phyloP scores from a whole-genome alignment of 1,140 invertebrate species.

The Ceratitis capitata region DNA sequence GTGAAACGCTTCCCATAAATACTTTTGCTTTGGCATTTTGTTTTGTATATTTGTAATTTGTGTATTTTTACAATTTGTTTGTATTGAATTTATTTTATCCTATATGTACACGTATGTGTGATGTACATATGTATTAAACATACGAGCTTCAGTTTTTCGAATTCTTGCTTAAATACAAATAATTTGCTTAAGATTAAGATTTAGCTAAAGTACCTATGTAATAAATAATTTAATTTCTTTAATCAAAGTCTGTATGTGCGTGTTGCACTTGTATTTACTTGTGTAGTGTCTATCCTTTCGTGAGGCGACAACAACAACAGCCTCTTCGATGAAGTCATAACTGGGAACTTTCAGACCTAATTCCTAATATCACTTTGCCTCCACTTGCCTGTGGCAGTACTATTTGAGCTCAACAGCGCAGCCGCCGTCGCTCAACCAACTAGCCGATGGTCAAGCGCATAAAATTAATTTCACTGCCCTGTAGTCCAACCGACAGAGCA shows the following conservation, averaged over 20 bases:
- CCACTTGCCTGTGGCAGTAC: background rate
- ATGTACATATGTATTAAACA: constrained; percentile 11
- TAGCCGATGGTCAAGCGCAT: background rate
- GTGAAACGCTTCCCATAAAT: constrained; percentile 29
- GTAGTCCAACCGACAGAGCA: background rate
- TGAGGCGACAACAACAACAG: background rate
- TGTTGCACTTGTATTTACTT: too few relatives aligned
- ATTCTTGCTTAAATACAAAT: too few relatives aligned
- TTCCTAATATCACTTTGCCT: too few relatives aligned
- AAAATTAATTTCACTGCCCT: background rate
- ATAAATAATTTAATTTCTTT: constrained; percentile 11
- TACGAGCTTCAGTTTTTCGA: too few relatives aligned
- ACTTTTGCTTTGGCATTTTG: constrained; percentile 29
- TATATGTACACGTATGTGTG: background rate
- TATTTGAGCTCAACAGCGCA: background rate
- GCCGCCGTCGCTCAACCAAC: background rate
- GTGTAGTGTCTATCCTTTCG: background rate
- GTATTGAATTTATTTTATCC: too few relatives aligned
- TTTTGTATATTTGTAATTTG: background rate
- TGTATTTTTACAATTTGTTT: background rate
- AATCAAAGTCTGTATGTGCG: background rate
- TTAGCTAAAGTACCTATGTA: constrained; percentile 5
- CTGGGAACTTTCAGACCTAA: constrained; percentile 6
- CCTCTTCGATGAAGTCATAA: constrained; percentile 20
- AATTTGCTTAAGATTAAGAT: too few relatives aligned